These are phyloP conservation scores for Neotoma lepida DNA, from an alignment of 2,113 vertebrate species.

Conservation along the genomic window DNA sequence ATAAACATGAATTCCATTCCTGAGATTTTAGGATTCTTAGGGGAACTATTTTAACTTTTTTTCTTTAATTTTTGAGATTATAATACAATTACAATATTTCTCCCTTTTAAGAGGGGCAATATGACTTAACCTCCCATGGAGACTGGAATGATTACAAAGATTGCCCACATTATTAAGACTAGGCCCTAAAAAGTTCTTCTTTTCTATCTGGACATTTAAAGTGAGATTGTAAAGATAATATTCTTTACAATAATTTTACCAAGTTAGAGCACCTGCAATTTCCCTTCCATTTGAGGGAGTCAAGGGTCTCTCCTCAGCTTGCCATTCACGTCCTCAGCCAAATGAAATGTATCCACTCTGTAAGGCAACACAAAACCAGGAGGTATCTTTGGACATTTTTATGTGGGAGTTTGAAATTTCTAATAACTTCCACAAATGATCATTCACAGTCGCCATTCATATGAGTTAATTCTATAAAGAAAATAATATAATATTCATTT, in stretches of 20 bases:
- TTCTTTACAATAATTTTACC: background rate
- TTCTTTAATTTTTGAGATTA: background rate
- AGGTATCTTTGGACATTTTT: background rate
- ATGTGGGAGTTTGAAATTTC: background rate
- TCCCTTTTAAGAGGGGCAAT: background rate
- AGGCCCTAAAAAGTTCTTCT: background rate
- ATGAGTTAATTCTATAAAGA: constrained; percentile 39
- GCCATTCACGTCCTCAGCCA: background rate
- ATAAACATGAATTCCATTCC: background rate
- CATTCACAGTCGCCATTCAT: background rate
- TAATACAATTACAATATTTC: background rate
- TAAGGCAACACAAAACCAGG: background rate
- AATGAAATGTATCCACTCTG: background rate
- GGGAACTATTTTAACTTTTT: background rate
- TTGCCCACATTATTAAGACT: background rate
- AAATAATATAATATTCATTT: constrained; percentile 57
- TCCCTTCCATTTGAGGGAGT: background rate
- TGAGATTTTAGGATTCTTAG: background rate
- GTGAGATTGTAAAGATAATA: background rate
- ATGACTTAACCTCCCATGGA: background rate
- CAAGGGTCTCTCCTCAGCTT: background rate
- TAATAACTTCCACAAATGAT: constrained; percentile 15
- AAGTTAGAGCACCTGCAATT: background rate
- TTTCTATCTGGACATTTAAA: constrained; percentile 7
- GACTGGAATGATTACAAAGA: background rate